Conservation (phyloP, 2,113 vertebrate genomes). For the Anarrhichthys ocellatus region DNA sequence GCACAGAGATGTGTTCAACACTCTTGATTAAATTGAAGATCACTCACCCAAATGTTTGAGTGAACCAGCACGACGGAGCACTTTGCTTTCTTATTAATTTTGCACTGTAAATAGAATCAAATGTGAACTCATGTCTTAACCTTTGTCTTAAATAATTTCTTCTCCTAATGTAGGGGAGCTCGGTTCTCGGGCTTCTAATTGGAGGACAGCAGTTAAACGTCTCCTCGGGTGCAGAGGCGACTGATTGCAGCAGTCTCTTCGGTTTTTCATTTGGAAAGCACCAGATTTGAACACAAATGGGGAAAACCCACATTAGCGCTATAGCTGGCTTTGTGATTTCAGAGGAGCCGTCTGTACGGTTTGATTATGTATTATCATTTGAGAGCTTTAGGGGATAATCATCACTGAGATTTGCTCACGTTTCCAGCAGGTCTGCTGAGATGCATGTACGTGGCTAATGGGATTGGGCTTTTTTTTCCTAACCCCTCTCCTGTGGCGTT, state of each 20-base stretch:
- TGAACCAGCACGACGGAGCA: slow-evolving; percentile 59
- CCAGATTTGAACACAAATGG: slow-evolving; percentile 46
- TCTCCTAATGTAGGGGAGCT: slow-evolving; percentile 60
- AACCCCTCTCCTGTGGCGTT: slow-evolving; percentile 77
- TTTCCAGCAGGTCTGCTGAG: slow-evolving; percentile 82
- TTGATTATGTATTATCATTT: slow-evolving; percentile 75
- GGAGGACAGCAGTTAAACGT: slow-evolving; percentile 66
- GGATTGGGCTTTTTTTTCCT: slow-evolving; percentile 74
- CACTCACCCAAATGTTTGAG: slow-evolving; percentile 70
- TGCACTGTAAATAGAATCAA: slow-evolving; percentile 74
- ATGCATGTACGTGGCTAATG: slow-evolving; percentile 83
- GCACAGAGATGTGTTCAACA: slow-evolving; percentile 58
- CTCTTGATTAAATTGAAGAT: slow-evolving; percentile 75
- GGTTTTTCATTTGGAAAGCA: slow-evolving; percentile 61
- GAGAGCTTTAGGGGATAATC: slow-evolving; percentile 80
- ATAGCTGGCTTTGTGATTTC: slow-evolving; percentile 55
- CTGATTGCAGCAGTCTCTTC: slow-evolving; percentile 53
- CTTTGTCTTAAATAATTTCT: slow-evolving; percentile 70
- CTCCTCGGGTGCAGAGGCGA: slow-evolving; percentile 53
- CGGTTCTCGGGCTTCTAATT: slow-evolving; percentile 66
- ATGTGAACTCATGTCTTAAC: slow-evolving; percentile 71
- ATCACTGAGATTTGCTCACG: slow-evolving; percentile 79
- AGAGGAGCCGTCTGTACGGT: slow-evolving; percentile 55
- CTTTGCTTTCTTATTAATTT: slow-evolving; percentile 78
- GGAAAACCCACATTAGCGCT: slow-evolving; percentile 48